Evolutionary conservation across 1,140 invertebrate species (phyloP).

Genomic region (Papilio dardanus): DNA sequence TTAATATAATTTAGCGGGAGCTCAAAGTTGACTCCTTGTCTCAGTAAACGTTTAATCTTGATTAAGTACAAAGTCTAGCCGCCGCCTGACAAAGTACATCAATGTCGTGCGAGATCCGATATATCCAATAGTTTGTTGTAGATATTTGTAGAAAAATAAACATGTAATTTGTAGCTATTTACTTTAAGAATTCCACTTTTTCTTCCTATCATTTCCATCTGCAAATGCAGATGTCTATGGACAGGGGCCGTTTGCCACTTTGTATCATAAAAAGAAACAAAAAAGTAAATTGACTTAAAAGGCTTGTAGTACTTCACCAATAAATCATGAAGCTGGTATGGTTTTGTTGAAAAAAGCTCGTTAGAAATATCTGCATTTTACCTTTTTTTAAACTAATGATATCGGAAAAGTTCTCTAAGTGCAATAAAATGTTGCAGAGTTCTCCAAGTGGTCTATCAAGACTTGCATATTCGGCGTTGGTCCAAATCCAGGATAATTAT

Average conservation of each 20-base stretch:
- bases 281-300: not conserved
- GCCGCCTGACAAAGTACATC: constrained; percentile 1
- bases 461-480: not conserved
- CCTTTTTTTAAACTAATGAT: not conserved
- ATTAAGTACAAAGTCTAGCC: constrained; percentile 34
- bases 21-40: constrained; percentile 33
- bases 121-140: not conserved
- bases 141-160: not conserved
- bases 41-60: constrained; percentile 32
- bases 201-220: too few relatives aligned
- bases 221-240: too few relatives aligned
- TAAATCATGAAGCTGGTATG: not conserved
- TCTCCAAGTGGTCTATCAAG: not conserved
- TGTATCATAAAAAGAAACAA: too few relatives aligned
- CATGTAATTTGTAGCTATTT: too few relatives aligned
- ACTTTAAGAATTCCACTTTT: not conserved
- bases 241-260: too few relatives aligned
- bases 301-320: not conserved
- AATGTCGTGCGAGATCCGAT: constrained; percentile 5
- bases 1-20: constrained; percentile 34
- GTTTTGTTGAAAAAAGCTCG: not conserved
- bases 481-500: constrained; percentile 18
- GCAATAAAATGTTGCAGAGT: not conserved
- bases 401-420: not conserved
- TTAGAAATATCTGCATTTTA: not conserved